Base-by-base conservation (phyloP, 2,797 vertebrate species). In the Oreochromis mossambicus region DNA sequence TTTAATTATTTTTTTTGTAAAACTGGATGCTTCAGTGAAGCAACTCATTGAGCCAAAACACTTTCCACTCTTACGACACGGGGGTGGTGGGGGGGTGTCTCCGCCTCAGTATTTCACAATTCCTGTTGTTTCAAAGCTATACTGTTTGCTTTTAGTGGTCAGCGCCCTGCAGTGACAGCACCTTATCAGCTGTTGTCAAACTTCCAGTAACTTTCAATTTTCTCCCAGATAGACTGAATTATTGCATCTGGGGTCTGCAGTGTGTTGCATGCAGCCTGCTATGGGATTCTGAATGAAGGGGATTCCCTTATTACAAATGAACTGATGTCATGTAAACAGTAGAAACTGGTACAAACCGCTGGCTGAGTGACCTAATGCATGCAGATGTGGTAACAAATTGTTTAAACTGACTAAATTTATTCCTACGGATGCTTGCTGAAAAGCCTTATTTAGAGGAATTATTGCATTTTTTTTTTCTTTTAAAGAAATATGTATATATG, bases 1-100 rank as follows among this genome's bases (percentile, higher is more conserved):
- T 66, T 38, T 21, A 11, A n/a, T 32, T 2, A 1, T 54, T 9
- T 52, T 41, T 54, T 79, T 52, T 29, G 79, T 79, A 48, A 14
- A 83, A 88, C 80, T 88, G 82, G 79, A 86, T 80, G 92, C 89
- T 89, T 92, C 86, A 91, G 78, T 85, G 89, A 93, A 92, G 82
- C 86, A 83, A 54, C 12, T 24, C 78, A 79, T 80, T 58, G 73
- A 86, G 24, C 89, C 91, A 94, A 92, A 93, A 89, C 80, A 55
- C 50, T 83, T 81, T 83, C 13, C 58, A 43, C 84, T 78, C 55
- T 79, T 86, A 82, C 76, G 26, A 82, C 26, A n/a, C 29, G 10
- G 7, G 63, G n/a, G n/a, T n/a, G n/a, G n/a, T n/a, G n/a, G n/a
- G n/a, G n/a, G n/a, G n/a, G 38, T 36, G n/a, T 21, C 58, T 90